Percentiles rank a stretch among this genome's conserved stretches.
Evolutionary conservation across 2,797 vertebrate species (phyloP).

Genomic region (Perdix hodgsoniae): DNA sequence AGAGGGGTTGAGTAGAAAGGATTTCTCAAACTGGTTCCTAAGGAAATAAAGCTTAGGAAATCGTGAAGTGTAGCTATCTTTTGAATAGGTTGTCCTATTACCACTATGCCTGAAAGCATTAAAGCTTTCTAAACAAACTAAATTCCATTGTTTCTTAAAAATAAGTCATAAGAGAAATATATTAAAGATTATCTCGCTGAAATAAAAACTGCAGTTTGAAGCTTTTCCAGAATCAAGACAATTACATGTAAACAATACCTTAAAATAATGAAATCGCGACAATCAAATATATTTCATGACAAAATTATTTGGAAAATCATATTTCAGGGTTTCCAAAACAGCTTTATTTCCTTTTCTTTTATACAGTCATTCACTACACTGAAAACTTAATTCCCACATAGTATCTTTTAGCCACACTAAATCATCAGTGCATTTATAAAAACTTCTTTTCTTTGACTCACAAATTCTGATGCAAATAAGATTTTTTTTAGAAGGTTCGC

Average conservation of each 20-base stretch:
- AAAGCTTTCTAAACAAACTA: neutral
- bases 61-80: neutral
- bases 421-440: neutral
- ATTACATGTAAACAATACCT: neutral
- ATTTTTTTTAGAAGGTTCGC: neutral
- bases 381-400: neutral
- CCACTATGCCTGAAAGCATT: neutral
- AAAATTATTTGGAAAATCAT: neutral
- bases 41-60: neutral
- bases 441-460: neutral
- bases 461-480: neutral
- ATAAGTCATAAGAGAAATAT: neutral
- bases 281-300: neutral
- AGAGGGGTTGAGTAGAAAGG: neutral
- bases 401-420: neutral
- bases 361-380: neutral
- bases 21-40: neutral
- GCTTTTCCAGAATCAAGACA: neutral
- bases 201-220: neutral
- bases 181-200: neutral
- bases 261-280: neutral
- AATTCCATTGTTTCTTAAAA: neutral
- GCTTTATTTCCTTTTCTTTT: neutral
- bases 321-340: neutral
- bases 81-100: neutral